These are phyloP conservation scores for Euura saliciscinereae DNA, from an alignment of 1,140 invertebrate species.

Conservation along the genomic window DNA sequence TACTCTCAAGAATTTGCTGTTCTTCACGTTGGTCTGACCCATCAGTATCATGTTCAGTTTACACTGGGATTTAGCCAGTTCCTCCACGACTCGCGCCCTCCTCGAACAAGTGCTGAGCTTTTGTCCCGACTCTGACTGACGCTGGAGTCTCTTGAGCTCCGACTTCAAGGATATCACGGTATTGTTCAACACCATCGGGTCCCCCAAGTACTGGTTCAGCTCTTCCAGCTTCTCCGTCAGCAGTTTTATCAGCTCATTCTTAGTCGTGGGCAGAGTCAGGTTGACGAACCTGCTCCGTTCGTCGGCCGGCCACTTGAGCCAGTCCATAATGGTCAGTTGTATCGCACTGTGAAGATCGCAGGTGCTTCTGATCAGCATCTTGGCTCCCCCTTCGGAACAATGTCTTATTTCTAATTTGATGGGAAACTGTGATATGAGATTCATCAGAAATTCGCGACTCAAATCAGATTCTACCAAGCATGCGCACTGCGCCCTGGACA, in stretches of 20 bases:
- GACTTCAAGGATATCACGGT: not conserved
- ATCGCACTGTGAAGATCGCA: not conserved
- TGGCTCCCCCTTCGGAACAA: not conserved
- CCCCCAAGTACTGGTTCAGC: not conserved
- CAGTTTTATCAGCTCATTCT: not conserved
- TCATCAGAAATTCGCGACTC: not conserved
- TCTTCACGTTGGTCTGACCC: not conserved
- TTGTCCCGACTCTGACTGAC: not conserved
- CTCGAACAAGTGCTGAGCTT: not conserved
- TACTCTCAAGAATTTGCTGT: not conserved
- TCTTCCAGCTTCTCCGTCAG: not conserved
- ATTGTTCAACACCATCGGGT: not conserved
- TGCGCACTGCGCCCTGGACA: not conserved
- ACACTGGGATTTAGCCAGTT: not conserved
- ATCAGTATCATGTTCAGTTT: not conserved
- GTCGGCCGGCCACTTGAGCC: not conserved
- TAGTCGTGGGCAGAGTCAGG: not conserved
- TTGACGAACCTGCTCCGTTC: not conserved
- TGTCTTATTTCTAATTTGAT: not conserved
- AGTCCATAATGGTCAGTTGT: not conserved
- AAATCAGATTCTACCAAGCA: not conserved
- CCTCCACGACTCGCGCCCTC: not conserved
- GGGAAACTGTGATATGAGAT: not conserved
- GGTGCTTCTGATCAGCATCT: not conserved
- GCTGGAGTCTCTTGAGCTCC: not conserved